phyloP scores from a whole-genome alignment of 1,140 invertebrate species.

The Eriosoma lanigerum region DNA sequence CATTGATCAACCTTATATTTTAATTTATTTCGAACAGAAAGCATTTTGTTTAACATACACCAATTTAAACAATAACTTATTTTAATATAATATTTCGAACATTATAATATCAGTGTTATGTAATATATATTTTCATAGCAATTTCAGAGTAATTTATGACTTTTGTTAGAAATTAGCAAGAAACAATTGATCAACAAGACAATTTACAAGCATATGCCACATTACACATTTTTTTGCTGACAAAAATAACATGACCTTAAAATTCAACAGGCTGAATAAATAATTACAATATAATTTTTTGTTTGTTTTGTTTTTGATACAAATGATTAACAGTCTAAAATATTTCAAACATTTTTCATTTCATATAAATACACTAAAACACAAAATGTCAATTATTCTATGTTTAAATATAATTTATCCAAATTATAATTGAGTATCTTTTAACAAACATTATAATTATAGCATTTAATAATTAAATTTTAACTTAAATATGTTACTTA shows the following conservation, averaged over 20 bases:
- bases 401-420: background rate
- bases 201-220: background rate
- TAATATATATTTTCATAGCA: background rate
- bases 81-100: background rate
- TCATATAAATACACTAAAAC: background rate
- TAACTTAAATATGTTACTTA: conserved; percentile 18
- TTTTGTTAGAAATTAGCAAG: background rate
- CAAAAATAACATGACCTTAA: conserved; percentile 7
- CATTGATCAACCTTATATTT: conserved; percentile 1
- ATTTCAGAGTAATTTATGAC: background rate
- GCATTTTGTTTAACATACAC: too few species aligned
- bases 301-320: background rate
- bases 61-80: too few species aligned
- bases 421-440: conserved; percentile 12
- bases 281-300: conserved; percentile 1
- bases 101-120: background rate
- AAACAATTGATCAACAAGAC: background rate
- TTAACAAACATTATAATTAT: background rate
- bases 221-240: background rate
- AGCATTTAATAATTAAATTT: background rate
- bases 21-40: background rate
- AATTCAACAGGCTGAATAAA: background rate
- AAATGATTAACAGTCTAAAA: conserved; percentile 12
- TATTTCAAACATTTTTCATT: background rate
- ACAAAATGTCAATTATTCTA: background rate